Evolutionary conservation across 2,888 invertebrate species (phyloP).

Genomic region (Perithous albicinctus): DNA sequence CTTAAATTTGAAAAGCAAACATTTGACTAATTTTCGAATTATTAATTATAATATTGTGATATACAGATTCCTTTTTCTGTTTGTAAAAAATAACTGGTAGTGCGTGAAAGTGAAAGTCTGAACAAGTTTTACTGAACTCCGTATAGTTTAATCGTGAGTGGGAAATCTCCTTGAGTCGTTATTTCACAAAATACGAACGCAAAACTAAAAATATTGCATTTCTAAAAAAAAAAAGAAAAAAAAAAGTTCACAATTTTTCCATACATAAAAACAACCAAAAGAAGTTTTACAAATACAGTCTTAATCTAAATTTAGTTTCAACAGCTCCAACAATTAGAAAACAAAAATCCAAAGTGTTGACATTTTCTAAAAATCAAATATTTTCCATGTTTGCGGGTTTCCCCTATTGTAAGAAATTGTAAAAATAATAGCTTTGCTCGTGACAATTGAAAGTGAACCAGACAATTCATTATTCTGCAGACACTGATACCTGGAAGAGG

Average conservation of each 20-base stretch:
- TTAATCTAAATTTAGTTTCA: no score
- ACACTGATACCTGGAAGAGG: neutral
- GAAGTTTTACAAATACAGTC: no score
- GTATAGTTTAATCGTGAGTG: neutral
- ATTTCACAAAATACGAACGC: neutral
- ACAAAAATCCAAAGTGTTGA: no score
- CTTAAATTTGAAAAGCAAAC: no score
- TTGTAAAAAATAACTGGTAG: neutral
- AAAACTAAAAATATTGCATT: neutral
- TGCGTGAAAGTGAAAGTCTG: neutral
- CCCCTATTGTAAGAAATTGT: neutral
- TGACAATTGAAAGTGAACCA: neutral
- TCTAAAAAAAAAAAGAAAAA: neutral
- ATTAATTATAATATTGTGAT: no score
- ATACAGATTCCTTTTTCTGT: neutral
- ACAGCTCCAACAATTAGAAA: no score
- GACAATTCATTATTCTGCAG: neutral
- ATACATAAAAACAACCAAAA: no score
- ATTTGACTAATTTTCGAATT: no score
- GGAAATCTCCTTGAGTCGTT: neutral
- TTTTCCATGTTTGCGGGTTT: neutral
- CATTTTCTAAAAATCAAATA: neutral
- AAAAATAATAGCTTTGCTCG: neutral
- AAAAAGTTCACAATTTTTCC: neutral
- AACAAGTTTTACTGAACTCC: neutral